phyloP scores from a whole-genome alignment of 2,113 vertebrate species.

The Grantiella picta region DNA sequence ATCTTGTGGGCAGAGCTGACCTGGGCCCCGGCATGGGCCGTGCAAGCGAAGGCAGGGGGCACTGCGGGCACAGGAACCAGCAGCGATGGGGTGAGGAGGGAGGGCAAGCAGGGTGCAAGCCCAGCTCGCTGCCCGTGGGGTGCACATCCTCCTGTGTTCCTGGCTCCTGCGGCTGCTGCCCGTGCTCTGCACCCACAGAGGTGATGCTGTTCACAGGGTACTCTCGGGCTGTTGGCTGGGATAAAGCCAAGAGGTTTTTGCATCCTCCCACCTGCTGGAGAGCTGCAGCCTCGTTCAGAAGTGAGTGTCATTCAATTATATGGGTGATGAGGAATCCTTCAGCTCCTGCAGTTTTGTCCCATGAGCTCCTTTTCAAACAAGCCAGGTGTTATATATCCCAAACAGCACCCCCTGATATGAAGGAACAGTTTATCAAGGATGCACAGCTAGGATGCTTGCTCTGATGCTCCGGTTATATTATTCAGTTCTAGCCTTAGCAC shows the following conservation, averaged over 20 bases:
- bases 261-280: background rate
- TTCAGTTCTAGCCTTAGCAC: background rate
- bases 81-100: background rate
- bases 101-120: background rate
- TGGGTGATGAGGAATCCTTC: background rate
- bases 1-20: background rate
- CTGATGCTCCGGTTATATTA: background rate
- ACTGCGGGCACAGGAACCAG: background rate
- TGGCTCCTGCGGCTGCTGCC: background rate
- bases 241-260: background rate
- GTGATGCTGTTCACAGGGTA: background rate
- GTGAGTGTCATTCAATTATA: background rate
- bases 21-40: rapidly evolving
- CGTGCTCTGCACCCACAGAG: background rate
- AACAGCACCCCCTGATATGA: background rate
- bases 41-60: background rate
- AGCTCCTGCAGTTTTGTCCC: background rate
- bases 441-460: background rate
- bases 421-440: background rate
- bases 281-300: background rate
- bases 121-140: background rate
- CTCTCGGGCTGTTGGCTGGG: rapidly evolving
- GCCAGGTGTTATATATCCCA: background rate
- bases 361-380: background rate
- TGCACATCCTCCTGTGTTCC: background rate